Conservation (phyloP, 2,113 vertebrate genomes). For the Himantopus leucocephalus region DNA sequence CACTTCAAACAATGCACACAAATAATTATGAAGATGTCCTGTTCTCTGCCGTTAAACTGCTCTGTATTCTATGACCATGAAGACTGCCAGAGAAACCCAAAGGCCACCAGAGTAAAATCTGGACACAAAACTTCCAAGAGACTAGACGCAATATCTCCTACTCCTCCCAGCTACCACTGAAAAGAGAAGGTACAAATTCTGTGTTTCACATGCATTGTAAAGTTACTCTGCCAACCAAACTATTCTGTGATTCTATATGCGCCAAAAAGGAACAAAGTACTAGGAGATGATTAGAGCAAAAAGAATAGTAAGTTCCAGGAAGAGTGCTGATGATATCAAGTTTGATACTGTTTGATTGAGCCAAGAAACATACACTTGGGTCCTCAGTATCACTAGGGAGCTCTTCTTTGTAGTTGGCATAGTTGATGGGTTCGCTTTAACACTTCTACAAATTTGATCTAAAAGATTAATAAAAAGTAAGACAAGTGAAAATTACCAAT, state of each 20-base stretch:
- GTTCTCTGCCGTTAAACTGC: not conserved
- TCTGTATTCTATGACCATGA: not conserved
- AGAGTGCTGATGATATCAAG: not conserved
- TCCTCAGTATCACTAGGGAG: not conserved
- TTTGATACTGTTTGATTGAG: not conserved
- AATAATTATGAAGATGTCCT: not conserved
- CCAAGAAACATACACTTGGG: not conserved
- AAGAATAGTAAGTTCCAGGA: not conserved
- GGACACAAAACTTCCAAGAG: not conserved
- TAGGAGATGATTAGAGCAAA: not conserved
- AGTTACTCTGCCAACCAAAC: not conserved
- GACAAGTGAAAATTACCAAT: not conserved
- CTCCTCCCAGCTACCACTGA: not conserved
- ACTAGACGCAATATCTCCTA: not conserved
- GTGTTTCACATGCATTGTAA: not conserved
- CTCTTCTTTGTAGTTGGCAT: not conserved
- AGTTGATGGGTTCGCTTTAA: not conserved
- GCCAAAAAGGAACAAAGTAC: not conserved
- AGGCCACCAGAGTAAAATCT: not conserved
- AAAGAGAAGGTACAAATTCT: not conserved
- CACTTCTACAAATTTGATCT: not conserved
- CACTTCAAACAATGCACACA: not conserved
- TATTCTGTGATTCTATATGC: not conserved
- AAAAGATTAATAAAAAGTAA: constrained; percentile 1
- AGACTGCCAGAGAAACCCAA: not conserved